Percentiles rank a stretch among this genome's conserved stretches.
Evolutionary conservation across 2,797 vertebrate species (phyloP).

Genomic region (Ctenopoma multispine): DNA sequence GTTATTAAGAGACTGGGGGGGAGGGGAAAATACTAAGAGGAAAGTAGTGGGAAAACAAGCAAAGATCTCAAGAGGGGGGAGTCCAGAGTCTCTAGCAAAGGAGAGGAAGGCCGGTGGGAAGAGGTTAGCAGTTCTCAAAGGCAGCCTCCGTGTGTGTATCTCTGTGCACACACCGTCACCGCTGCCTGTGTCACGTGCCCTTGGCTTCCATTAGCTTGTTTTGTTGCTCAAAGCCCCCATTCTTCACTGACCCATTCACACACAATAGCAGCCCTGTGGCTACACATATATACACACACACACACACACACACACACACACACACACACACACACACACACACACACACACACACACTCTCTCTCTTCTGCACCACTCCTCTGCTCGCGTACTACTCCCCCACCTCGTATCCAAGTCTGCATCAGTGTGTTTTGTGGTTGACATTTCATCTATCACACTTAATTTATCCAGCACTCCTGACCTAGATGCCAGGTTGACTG

Average conservation of each 20-base stretch:
- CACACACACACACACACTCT: conserved; percentile 48
- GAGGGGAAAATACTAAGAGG: conserved; percentile 22
- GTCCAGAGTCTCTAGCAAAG: conserved; percentile 37
- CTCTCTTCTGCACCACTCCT: conserved; percentile 38
- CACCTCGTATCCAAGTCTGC: conserved; percentile 33
- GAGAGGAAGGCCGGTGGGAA: conserved; percentile 41
- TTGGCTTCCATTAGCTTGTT: conserved; percentile 84
- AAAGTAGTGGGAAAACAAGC: conserved; percentile 48
- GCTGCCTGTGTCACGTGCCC: conserved; percentile 70
- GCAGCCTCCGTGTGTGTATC: conserved; percentile 24
- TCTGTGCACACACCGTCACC: conserved; percentile 28
- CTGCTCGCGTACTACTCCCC: conserved; percentile 9
- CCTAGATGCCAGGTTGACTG: conserved; percentile 82
- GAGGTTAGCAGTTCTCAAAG: conserved; percentile 66
- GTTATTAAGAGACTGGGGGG: conserved; percentile 46
- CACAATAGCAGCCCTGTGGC: conserved; percentile 79
- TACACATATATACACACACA: conserved; percentile 54
- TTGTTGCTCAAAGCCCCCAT: conserved; percentile 84
- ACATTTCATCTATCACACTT: conserved; percentile 84
- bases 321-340: conserved; percentile 48
- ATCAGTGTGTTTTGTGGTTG: conserved; percentile 68
- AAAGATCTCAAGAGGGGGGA: conserved; percentile 44
- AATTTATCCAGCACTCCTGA: conserved; percentile 80
- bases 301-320: conserved; percentile 52
- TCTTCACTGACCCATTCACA: conserved; percentile 84